A percentile compares a stretch with the other conserved stretches of the same genome.
Evolutionary conservation across 2,797 vertebrate genomes (phyloP).

Genomic region (Hafferia zeledoni): DNA sequence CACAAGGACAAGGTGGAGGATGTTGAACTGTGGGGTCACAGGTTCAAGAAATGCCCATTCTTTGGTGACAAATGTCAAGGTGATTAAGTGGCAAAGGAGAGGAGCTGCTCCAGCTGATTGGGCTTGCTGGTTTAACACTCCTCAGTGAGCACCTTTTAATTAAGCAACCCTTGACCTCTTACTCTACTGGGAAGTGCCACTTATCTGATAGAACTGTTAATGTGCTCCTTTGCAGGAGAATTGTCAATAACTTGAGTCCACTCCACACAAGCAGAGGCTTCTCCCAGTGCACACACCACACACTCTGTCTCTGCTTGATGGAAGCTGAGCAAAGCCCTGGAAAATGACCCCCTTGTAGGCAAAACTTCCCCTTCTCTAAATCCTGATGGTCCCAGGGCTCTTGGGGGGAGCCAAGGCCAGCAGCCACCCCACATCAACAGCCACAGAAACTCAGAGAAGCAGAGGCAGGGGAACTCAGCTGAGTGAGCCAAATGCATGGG

Average conservation of each 20-base stretch:
- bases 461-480: background rate
- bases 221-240: background rate
- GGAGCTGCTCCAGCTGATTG: background rate
- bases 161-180: background rate
- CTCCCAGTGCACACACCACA: background rate
- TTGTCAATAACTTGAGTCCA: background rate
- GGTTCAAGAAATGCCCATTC: rapidly evolving
- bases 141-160: background rate
- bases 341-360: background rate
- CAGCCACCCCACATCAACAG: rapidly evolving
- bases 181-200: background rate
- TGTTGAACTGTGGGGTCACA: rapidly evolving
- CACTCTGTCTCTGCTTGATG: rapidly evolving
- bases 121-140: background rate
- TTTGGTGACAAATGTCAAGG: background rate
- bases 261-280: background rate
- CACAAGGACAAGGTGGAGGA: background rate
- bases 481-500: background rate
- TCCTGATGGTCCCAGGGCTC: background rate
- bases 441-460: background rate
- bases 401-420: background rate
- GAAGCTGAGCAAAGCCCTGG: background rate
- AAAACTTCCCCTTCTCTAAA: background rate
- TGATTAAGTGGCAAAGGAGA: background rate
- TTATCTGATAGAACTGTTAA: background rate